phyloP scores from a whole-genome alignment of 2,888 invertebrate genomes.

The Tortrix viridana region DNA sequence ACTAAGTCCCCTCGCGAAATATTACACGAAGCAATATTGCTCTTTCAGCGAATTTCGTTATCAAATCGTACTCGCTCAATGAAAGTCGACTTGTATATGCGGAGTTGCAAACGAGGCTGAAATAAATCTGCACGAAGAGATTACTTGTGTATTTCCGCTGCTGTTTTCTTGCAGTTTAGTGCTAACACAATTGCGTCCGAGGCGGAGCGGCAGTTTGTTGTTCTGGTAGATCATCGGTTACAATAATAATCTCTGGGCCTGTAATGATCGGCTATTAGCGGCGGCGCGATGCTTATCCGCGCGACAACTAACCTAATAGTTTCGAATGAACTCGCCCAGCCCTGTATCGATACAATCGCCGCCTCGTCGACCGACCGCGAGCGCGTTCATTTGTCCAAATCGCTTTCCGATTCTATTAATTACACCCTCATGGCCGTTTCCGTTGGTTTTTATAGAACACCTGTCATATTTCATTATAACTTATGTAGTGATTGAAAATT shows the following conservation, averaged over 20 bases:
- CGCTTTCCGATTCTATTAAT: constrained; percentile 27
- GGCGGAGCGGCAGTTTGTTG: constrained; percentile 16
- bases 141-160: constrained; percentile 2
- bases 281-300: constrained; percentile 30
- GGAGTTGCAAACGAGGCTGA: constrained; percentile 11
- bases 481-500: constrained; percentile 37
- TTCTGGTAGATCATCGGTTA: constrained; percentile 16
- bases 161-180: constrained; percentile 16
- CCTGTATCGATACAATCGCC: constrained; percentile 25
- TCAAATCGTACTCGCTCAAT: constrained; percentile 27
- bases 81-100: constrained; percentile 13
- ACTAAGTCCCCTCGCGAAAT: constrained; percentile 29
- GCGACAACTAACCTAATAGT: constrained; percentile 32
- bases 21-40: constrained; percentile 35
- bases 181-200: constrained; percentile 3
- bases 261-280: constrained; percentile 31
- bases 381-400: constrained; percentile 23
- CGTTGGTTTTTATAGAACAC: constrained; percentile 25
- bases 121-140: constrained; percentile 15
- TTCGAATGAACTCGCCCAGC: constrained; percentile 20
- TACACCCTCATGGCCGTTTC: constrained; percentile 21
- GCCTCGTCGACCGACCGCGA: constrained; percentile 18
- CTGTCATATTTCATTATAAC: constrained; percentile 28
- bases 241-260: constrained; percentile 24
- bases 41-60: constrained; percentile 32